Conservation (phyloP, 2,113 vertebrate genomes). For the Phyllostomus discolor region DNA sequence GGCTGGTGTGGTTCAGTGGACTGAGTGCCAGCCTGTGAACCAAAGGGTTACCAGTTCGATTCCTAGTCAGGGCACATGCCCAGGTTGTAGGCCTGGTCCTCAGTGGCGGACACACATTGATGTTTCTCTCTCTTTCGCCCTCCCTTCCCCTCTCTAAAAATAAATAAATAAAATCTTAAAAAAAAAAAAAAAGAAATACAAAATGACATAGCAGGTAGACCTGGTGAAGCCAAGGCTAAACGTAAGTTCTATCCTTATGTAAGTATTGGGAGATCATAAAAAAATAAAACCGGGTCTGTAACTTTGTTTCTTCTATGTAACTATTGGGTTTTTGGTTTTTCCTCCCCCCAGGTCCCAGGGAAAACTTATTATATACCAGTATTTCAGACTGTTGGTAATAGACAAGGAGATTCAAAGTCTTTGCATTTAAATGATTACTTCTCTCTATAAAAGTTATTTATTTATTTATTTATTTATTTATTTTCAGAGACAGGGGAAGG, state of each 20-base stretch:
- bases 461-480: too few species aligned
- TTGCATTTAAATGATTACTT: neutral
- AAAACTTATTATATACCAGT: neutral
- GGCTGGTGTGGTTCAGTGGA: too few species aligned
- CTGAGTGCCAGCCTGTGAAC: too few species aligned
- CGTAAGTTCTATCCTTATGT: neutral
- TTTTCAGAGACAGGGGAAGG: too few species aligned
- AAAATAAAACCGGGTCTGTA: neutral
- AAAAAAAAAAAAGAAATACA: neutral
- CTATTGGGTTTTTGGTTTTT: neutral
- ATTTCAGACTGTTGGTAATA: neutral
- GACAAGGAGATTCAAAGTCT: neutral
- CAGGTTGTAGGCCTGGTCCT: too few species aligned
- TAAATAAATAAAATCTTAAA: too few species aligned
- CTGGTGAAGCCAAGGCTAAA: constrained; percentile 5
- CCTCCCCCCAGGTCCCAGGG: neutral
- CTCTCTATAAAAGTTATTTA: too few species aligned
- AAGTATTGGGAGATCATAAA: neutral
- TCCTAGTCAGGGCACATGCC: too few species aligned
- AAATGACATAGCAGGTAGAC: neutral
- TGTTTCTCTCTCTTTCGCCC: too few species aligned
- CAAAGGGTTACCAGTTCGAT: too few species aligned
- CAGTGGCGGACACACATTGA: too few species aligned
- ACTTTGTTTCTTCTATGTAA: constrained; percentile 2
- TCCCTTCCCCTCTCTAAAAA: too few species aligned